Evolutionary conservation across 2,888 invertebrate genomes (phyloP).

Genomic region (Synergus gifuensis): DNA sequence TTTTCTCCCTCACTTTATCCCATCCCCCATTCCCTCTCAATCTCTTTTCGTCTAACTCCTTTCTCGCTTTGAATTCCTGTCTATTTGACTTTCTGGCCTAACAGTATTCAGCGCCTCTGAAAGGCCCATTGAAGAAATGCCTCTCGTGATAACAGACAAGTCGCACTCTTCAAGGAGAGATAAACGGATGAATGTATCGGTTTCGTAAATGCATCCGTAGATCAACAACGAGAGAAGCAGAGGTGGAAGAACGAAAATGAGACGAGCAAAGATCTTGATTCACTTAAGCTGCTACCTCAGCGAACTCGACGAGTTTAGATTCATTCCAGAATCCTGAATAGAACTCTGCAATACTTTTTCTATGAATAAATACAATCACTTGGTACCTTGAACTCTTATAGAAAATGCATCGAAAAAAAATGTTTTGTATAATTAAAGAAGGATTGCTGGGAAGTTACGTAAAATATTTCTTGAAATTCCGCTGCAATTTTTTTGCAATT

Average conservation of each 20-base stretch:
- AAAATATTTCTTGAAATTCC: background rate
- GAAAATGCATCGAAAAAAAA: background rate
- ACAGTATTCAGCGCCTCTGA: background rate
- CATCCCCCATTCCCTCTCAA: constrained; percentile 18
- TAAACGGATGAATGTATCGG: background rate
- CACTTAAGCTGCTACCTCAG: background rate
- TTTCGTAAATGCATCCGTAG: background rate
- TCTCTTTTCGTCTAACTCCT: background rate
- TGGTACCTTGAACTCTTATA: background rate
- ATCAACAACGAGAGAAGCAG: background rate
- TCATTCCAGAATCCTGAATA: background rate
- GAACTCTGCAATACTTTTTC: background rate
- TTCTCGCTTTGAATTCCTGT: background rate
- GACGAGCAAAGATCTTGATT: background rate
- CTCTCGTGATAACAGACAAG: background rate
- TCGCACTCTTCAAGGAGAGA: background rate
- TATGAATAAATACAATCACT: background rate
- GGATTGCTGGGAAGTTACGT: background rate
- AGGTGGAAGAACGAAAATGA: background rate
- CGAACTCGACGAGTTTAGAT: background rate
- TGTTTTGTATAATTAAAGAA: background rate
- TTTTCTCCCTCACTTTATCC: constrained; percentile 43
- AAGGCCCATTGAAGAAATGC: background rate
- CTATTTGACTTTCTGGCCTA: background rate
- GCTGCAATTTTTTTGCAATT: no score